A percentile compares a stretch with the other conserved stretches of the same genome.
Evolutionary conservation across 1,140 invertebrate genomes (phyloP).

Genomic region (Lucilia sericata): DNA sequence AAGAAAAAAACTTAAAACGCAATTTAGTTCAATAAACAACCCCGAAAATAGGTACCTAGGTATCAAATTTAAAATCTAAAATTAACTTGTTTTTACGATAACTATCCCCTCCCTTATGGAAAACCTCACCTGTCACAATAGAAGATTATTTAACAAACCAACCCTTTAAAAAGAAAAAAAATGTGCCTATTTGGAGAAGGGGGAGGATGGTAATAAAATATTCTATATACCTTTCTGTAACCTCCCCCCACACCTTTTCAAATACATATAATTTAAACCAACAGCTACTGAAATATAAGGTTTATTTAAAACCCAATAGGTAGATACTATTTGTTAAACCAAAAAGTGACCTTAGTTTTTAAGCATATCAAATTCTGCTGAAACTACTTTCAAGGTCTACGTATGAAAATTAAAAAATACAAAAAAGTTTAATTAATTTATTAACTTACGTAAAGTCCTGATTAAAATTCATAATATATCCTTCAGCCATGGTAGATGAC

Average conservation of each 20-base stretch:
- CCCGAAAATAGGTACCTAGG: too few relatives aligned
- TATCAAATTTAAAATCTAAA: too few relatives aligned
- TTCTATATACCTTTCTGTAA: neutral
- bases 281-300: too few relatives aligned
- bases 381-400: neutral
- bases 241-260: neutral
- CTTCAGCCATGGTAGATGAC: slow-evolving; percentile 4
- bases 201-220: neutral
- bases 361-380: neutral
- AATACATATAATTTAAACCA: neutral
- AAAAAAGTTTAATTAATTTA: neutral
- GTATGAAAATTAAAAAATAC: neutral
- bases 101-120: too few relatives aligned
- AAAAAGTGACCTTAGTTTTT: slow-evolving; percentile 1
- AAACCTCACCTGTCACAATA: neutral
- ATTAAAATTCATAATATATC: slow-evolving; percentile 66
- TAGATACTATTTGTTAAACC: neutral
- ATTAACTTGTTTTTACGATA: too few relatives aligned
- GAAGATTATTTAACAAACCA: neutral
- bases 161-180: neutral
- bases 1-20: too few relatives aligned
- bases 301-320: too few relatives aligned
- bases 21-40: too few relatives aligned
- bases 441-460: slow-evolving; percentile 66
- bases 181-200: neutral